Evolutionary conservation across 2,113 vertebrate species (phyloP), one percentile per base, ranked within the genome.

Genomic region (Cepphus grylle): DNA sequence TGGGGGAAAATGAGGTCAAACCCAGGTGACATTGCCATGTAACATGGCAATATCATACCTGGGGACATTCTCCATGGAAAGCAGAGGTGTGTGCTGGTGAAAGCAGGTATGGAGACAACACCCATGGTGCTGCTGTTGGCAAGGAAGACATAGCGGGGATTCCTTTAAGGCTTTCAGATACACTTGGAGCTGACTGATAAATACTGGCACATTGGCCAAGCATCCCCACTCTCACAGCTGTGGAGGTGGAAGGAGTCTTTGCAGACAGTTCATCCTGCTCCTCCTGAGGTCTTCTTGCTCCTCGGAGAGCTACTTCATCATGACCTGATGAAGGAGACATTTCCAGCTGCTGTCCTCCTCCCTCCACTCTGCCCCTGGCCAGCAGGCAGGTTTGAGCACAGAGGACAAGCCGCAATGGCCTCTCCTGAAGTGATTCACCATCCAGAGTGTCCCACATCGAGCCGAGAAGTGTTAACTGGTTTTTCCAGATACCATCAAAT

Each of bases 401-500:
- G 86, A 87, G 59, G 38, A 88, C 53, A 23, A 61, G 47, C 43
- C 1, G 5, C 0, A 1, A 17, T 49, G 85, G 76, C 91, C 88
- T 73, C 86, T 95, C 55, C 63, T 69, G 30, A 67, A 66, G 92
- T 6, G 79, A 91, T 84, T 97, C 84, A 12, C 86, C 10, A 6
- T 82, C 52, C 81, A 72, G 97, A 93, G 94, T 53, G 15, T 70
- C 83, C 90, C 6, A 36, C 65, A 82, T 65, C 11, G 43, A 95
- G 93, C 96, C 8, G 8, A 86, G 69, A 97, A 97, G 98, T 95
- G 98, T 97, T 99, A 98, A 99, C 98, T 98, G 98, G 97, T 98
- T 98, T 96, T 98, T 78, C 88, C 42, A 99, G 99, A 99, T 99
- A 98, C 94, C 97, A 99, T 99, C 99, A 98, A 98, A 97, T 98